These are phyloP conservation scores for Kryptolebias marmoratus DNA, from an alignment of 2,113 vertebrate genomes.

Conservation along the genomic window DNA sequence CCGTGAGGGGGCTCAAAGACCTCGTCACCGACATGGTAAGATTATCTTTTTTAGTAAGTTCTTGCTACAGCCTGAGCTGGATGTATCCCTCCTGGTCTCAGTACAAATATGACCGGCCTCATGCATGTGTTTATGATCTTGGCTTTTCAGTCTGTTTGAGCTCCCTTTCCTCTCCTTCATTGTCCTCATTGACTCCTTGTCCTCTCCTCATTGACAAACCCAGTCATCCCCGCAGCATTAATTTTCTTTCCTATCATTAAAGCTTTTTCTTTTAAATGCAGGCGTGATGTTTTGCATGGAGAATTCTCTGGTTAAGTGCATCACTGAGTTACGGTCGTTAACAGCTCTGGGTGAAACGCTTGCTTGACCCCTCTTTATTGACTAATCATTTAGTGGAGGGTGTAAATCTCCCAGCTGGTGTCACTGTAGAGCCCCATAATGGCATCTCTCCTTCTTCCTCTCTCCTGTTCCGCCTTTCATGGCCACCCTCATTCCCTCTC, in stretches of 20 bases:
- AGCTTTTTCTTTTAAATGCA: conserved; percentile 74
- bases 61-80: background rate
- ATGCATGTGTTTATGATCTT: conserved; percentile 31
- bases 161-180: conserved; percentile 61
- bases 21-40: conserved; percentile 89
- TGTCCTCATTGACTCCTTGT: conserved; percentile 76
- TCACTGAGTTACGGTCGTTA: conserved; percentile 79
- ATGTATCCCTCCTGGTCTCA: conserved; percentile 3
- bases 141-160: conserved; percentile 30
- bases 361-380: conserved; percentile 78
- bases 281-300: conserved; percentile 76
- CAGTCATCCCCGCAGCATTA: conserved; percentile 75
- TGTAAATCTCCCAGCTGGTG: conserved; percentile 77
- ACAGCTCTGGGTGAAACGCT: conserved; percentile 77
- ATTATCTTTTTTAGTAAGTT: background rate
- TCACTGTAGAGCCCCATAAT: conserved; percentile 72
- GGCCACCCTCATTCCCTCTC: conserved; percentile 56
- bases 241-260: conserved; percentile 74
- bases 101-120: background rate
- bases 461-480: conserved; percentile 70
- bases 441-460: conserved; percentile 56
- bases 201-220: conserved; percentile 72
- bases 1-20: conserved; percentile 86
- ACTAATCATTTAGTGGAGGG: conserved; percentile 78
- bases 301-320: conserved; percentile 78